phyloP scores from a whole-genome alignment of 2,888 invertebrate genomes.

The Eupithecia centaureata region DNA sequence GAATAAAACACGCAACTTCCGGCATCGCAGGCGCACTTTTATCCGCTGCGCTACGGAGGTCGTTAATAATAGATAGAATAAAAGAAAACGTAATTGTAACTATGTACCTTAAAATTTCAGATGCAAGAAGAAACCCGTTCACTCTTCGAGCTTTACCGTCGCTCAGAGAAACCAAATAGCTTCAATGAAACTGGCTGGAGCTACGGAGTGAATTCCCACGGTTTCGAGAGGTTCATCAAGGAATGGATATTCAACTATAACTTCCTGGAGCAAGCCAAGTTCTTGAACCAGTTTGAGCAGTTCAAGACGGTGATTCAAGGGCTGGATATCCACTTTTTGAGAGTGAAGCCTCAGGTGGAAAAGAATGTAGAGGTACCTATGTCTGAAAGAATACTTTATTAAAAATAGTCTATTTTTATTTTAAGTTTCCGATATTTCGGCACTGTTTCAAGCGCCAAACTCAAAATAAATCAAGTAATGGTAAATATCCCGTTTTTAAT shows the following conservation, averaged over 20 bases:
- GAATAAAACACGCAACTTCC: too few relatives aligned
- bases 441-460: too few relatives aligned
- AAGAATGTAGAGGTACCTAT: constrained; percentile 63
- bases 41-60: too few relatives aligned
- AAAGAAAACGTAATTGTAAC: not conserved
- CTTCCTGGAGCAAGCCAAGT: constrained; percentile 81
- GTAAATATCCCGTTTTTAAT: too few relatives aligned
- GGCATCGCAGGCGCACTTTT: too few relatives aligned
- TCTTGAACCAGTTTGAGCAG: constrained; percentile 89
- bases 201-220: constrained; percentile 91
- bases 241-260: constrained; percentile 92
- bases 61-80: too few relatives aligned
- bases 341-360: constrained; percentile 82
- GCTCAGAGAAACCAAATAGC: constrained; percentile 57
- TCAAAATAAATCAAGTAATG: too few relatives aligned
- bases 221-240: constrained; percentile 85
- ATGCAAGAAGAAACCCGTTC: constrained; percentile 80
- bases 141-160: constrained; percentile 78
- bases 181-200: constrained; percentile 87
- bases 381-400: too few relatives aligned
- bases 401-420: too few relatives aligned
- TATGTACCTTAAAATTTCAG: constrained; percentile 56
- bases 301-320: constrained; percentile 90
- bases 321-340: constrained; percentile 90
- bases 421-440: too few relatives aligned